Base-by-base conservation (phyloP, 1,140 invertebrate genomes). In the Mya arenaria region DNA sequence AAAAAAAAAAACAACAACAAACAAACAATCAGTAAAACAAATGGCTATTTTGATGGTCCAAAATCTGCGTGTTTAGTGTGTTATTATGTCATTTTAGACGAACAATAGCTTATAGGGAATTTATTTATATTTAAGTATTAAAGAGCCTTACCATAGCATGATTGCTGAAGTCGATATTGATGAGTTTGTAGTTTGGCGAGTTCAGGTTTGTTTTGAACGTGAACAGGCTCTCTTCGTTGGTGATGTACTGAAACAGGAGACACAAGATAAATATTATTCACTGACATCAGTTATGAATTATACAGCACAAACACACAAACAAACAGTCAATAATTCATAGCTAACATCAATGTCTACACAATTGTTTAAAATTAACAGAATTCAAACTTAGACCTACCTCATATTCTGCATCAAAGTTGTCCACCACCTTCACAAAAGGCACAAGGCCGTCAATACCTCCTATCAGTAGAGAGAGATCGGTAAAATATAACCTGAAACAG, bases 141-240 rank as follows among this genome's bases (percentile, higher is more conserved):
- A n/a, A n/a, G n/a, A n/a, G 25, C 85, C 88, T 88, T 86, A 93
- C 92, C 80, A 88, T 88, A 15, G 90, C 93, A 32, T 95, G 95
- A 87, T 97, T 95, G 78, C 95, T 92, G n/a, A 99, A 94, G 93
- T 99, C 97, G 84, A 99, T 97, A 80, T 95, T 95, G 86, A 99
- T 95, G 19, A 99, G 93, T 82, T 96, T 95, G 92, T 97, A 98
- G 91, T 98, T 98, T 25, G 97, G 96, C 19, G 98, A 97, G 93
- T 97, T 95, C 93, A 97, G 97, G 92, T 99, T 99, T 34, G 98
- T 99, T 32, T 96, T 95, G 90, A 99, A 97, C 88, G 97, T 95
- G 84, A 96, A 96, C 82, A 96, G 94, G 0, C 95, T 94, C 13
- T 96, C 97, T 85, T 96, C 95, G 93, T 99, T 99, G 25, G 97